Conservation (phyloP, 2,797 vertebrate species). For the Crossoptilon crossoptilon region DNA sequence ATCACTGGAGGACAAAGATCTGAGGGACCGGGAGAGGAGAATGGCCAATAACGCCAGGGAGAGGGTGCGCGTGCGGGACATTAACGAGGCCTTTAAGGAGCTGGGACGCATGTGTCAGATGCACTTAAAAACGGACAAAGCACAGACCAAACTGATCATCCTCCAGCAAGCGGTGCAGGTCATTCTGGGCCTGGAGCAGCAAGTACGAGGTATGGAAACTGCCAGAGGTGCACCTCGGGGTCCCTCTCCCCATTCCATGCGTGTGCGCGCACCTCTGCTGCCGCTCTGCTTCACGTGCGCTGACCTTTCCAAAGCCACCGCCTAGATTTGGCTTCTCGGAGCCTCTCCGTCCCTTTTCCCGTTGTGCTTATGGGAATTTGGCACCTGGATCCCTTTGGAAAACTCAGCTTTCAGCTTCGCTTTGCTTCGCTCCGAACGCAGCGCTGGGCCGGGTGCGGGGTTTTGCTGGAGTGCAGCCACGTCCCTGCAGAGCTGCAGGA, state of each 20-base stretch:
- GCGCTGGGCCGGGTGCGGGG: not conserved
- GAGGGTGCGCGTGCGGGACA: constrained; percentile 97
- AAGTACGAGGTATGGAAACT: constrained; percentile 98
- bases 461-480: not conserved
- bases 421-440: not conserved
- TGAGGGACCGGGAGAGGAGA: constrained; percentile 95
- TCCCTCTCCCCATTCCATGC: not conserved
- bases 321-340: accelerated
- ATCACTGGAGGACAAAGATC: constrained; percentile 97
- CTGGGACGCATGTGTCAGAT: constrained; percentile 99
- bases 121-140: constrained; percentile 99
- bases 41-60: constrained; percentile 98
- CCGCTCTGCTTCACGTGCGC: not conserved
- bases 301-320: not conserved
- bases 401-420: not conserved
- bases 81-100: constrained; percentile 99
- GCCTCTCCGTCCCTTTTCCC: not conserved
- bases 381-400: constrained; percentile 26
- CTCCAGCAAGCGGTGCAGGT: constrained; percentile 99
- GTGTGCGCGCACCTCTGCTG: not conserved
- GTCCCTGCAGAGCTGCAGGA: not conserved
- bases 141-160: constrained; percentile 99
- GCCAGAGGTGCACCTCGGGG: constrained; percentile 48
- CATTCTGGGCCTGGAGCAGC: constrained; percentile 98
- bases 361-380: not conserved